phyloP scores from a whole-genome alignment of 1,140 invertebrate genomes.

The Plodia interpunctella region DNA sequence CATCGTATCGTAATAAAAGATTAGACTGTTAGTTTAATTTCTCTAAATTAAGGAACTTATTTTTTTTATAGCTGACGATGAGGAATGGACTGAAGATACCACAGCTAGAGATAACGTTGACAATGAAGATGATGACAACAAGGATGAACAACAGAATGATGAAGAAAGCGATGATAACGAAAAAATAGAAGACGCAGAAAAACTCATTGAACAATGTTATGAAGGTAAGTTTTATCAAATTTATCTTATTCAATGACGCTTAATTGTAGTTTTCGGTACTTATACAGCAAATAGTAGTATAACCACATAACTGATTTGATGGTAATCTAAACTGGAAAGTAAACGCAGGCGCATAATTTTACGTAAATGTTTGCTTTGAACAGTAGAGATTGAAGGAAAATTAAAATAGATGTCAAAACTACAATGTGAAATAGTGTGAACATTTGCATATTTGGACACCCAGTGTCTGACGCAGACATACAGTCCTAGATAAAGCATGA shows the following conservation, averaged over 20 bases:
- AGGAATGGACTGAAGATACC: conserved; percentile 51
- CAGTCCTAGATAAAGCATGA: conserved; percentile 58
- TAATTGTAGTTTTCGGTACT: too few relatives aligned
- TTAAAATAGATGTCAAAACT: conserved; percentile 2
- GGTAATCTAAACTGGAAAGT: too few relatives aligned
- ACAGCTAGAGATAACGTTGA: conserved; percentile 17
- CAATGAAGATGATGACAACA: conserved; percentile 29
- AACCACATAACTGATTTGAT: too few relatives aligned
- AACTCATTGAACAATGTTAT: conserved; percentile 15
- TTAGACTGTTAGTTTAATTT: too few relatives aligned
- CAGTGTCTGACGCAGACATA: conserved; percentile 52
- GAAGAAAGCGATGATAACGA: conserved; percentile 25
- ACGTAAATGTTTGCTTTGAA: too few relatives aligned
- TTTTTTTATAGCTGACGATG: conserved; percentile 54
- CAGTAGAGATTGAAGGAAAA: too few relatives aligned
- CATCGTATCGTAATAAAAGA: too few relatives aligned
- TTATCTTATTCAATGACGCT: too few relatives aligned
- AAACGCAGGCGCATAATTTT: too few relatives aligned
- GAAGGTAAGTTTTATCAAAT: conserved; percentile 20
- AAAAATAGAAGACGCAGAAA: conserved; percentile 27
- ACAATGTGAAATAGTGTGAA: conserved; percentile 17
- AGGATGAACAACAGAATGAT: conserved; percentile 26
- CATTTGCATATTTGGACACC: conserved; percentile 47
- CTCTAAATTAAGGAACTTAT: conserved; percentile 8
- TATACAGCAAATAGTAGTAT: too few relatives aligned